These are phyloP conservation scores for Solen grandis DNA, from an alignment of 1,140 invertebrate species.

Conservation along the genomic window DNA sequence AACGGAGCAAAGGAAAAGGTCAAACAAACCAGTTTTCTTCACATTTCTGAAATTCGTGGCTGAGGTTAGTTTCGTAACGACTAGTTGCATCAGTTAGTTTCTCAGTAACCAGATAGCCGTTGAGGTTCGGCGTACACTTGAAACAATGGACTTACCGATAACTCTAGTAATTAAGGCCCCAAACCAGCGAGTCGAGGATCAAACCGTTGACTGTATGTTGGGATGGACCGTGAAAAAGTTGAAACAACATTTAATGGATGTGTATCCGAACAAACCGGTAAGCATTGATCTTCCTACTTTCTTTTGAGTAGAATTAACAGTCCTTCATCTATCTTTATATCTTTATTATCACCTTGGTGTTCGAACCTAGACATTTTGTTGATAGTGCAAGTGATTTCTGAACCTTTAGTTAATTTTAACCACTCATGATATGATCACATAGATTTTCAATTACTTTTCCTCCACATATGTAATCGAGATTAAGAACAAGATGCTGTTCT, in stretches of 20 bases:
- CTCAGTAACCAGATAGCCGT: too few relatives aligned
- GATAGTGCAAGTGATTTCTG: background rate
- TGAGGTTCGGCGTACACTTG: too few relatives aligned
- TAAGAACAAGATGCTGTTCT: too few relatives aligned
- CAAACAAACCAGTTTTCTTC: background rate
- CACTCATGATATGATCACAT: too few relatives aligned
- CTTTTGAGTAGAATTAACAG: background rate
- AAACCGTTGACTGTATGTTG: slow-evolving; percentile 89
- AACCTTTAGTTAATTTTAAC: background rate
- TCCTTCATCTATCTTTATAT: too few relatives aligned
- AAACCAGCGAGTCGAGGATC: slow-evolving; percentile 93
- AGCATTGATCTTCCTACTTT: slow-evolving; percentile 77
- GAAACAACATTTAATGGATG: slow-evolving; percentile 90
- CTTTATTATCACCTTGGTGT: too few relatives aligned
- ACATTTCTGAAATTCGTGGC: background rate
- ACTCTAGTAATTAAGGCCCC: slow-evolving; percentile 92
- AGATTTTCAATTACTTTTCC: too few relatives aligned
- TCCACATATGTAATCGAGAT: too few relatives aligned
- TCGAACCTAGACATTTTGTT: background rate
- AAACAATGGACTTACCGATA: slow-evolving; percentile 81
- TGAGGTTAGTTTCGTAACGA: background rate
- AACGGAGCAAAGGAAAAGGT: background rate
- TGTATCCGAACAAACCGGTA: slow-evolving; percentile 95
- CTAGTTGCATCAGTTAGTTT: background rate
- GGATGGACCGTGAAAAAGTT: slow-evolving; percentile 92